phyloP scores from a whole-genome alignment of 2,888 invertebrate genomes.

The Zelleria hepariella region DNA sequence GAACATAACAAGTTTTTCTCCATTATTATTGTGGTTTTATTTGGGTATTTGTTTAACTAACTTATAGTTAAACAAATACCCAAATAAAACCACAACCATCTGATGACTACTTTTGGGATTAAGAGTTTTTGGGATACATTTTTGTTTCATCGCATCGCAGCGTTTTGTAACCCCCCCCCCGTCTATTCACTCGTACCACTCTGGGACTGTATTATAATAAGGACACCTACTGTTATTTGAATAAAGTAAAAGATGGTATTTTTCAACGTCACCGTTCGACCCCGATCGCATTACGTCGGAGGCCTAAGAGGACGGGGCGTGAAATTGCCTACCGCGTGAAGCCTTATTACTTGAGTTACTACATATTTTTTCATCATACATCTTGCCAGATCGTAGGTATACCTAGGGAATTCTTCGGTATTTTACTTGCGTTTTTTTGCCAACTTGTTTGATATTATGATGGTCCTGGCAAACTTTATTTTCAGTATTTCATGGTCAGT shows the following conservation, averaged over 20 bases:
- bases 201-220: background rate
- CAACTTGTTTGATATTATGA: no score
- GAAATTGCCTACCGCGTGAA: constrained; percentile 51
- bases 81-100: no score
- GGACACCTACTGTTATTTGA: constrained; percentile 27
- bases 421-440: no score
- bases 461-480: no score
- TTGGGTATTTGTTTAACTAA: no score
- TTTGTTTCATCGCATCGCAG: background rate
- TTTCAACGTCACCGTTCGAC: constrained; percentile 34
- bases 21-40: no score
- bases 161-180: background rate
- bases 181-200: background rate
- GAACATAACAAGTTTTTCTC: no score
- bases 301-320: constrained; percentile 53
- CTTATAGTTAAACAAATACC: no score
- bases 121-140: no score
- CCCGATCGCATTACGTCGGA: constrained; percentile 39
- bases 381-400: background rate
- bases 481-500: no score
- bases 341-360: constrained; percentile 8
- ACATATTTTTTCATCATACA: background rate
- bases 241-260: constrained; percentile 37
- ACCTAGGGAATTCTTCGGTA: background rate
- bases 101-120: no score